phyloP scores from a whole-genome alignment of 2,888 invertebrate species.

The Lypha dubia region DNA sequence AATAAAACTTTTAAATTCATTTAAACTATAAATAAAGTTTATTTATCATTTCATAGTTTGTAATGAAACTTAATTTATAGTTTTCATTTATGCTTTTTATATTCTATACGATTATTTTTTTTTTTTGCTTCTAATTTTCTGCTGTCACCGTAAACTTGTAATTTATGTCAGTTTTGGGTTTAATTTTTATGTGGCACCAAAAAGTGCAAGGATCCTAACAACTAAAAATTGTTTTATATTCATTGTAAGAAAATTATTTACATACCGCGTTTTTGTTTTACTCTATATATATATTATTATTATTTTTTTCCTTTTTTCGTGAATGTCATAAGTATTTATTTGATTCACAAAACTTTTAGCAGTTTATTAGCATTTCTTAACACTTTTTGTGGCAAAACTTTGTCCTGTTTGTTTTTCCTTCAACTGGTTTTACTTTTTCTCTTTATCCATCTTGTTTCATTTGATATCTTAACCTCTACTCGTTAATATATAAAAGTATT shows the following conservation, averaged over 20 bases:
- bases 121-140: too few species aligned
- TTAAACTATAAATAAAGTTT: conserved; percentile 62
- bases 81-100: neutral
- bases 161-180: conserved; percentile 52
- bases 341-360: conserved; percentile 65
- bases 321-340: conserved; percentile 64
- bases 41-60: conserved; percentile 57
- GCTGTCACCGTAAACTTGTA: conserved; percentile 40
- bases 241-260: conserved; percentile 50
- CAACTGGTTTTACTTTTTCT: neutral
- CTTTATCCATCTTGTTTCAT: conserved; percentile 13
- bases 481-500: conserved; percentile 33
- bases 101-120: conserved; percentile 10
- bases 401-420: conserved; percentile 3
- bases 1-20: conserved; percentile 62
- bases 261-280: conserved; percentile 43
- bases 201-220: conserved; percentile 8
- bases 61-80: conserved; percentile 32
- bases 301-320: conserved; percentile 41
- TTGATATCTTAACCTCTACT: conserved; percentile 1
- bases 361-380: conserved; percentile 67
- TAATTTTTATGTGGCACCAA: conserved; percentile 44
- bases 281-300: conserved; percentile 23
- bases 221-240: conserved; percentile 46
- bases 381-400: conserved; percentile 57